These are phyloP conservation scores for Harmothoe impar DNA, from an alignment of 2,888 invertebrate species.

Conservation along the genomic window DNA sequence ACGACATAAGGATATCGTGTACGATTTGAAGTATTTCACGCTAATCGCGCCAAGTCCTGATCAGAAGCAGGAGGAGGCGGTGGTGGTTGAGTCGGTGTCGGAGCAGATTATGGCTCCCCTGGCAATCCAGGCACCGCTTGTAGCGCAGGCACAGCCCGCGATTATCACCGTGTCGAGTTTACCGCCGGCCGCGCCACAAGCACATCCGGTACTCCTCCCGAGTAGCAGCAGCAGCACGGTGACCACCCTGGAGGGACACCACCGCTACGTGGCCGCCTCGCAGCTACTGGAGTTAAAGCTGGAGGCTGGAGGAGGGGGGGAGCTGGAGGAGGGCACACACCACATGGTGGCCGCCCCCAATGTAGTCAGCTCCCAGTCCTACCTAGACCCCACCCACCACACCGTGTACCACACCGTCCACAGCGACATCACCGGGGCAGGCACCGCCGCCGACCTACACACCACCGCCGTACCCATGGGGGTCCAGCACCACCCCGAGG, in stretches of 20 bases:
- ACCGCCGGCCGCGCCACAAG: not conserved
- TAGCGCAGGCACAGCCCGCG: not conserved
- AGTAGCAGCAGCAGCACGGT: not conserved
- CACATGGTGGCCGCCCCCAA: not conserved
- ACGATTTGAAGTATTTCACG: conserved; percentile 36
- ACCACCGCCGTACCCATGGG: not conserved
- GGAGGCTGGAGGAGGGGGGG: not conserved
- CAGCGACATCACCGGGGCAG: not conserved
- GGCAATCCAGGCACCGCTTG: not conserved
- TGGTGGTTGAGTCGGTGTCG: not conserved
- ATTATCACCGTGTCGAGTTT: not conserved
- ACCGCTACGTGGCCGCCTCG: not conserved
- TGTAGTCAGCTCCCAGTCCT: not conserved
- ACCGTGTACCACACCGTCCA: not conserved
- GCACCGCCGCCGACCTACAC: not conserved
- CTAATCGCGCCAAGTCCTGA: not conserved
- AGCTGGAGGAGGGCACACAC: no score
- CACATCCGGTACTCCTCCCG: not conserved
- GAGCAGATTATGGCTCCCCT: not conserved
- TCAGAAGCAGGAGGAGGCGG: not conserved
- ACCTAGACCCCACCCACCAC: not conserved
- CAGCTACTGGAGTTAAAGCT: not conserved
- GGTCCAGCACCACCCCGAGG: conserved; percentile 22
- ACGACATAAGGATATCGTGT: conserved; percentile 33
- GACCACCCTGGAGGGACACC: not conserved